phyloP scores from a whole-genome alignment of 2,113 vertebrate species.

The Podocnemis expansa region DNA sequence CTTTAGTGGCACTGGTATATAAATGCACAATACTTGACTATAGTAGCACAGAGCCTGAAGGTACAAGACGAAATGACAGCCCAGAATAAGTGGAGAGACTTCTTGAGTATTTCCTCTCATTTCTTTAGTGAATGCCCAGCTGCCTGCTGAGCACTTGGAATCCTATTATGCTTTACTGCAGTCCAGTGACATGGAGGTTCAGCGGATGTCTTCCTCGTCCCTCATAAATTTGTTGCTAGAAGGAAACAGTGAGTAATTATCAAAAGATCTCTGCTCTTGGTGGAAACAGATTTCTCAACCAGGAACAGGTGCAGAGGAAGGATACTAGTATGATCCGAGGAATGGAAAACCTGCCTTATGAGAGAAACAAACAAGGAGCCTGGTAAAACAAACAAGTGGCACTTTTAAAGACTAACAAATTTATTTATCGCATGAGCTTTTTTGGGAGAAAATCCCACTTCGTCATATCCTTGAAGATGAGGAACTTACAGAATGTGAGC shows the following conservation, averaged over 20 bases:
- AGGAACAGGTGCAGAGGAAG: no score
- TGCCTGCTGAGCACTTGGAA: conserved; percentile 79
- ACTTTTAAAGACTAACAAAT: no score
- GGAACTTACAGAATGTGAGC: no score
- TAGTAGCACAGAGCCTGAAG: background rate
- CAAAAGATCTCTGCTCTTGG: background rate
- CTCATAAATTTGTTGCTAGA: conserved; percentile 82
- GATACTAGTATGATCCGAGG: no score
- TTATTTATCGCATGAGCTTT: no score
- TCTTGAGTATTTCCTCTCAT: background rate
- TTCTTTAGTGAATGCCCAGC: conserved; percentile 71
- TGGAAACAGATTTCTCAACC: background rate
- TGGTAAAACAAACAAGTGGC: no score
- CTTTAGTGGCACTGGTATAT: background rate
- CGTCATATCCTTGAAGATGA: no score
- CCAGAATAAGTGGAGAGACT: background rate
- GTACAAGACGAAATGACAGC: background rate
- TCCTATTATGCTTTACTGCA: conserved; percentile 76
- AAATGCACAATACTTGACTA: background rate
- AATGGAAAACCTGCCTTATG: no score
- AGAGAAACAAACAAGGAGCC: no score
- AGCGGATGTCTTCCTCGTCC: conserved; percentile 79
- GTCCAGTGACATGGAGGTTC: conserved; percentile 81
- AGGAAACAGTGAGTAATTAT: conserved; percentile 78
- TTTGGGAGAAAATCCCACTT: no score